Conservation (phyloP, 2,113 vertebrate genomes). For the Promerops cafer region DNA sequence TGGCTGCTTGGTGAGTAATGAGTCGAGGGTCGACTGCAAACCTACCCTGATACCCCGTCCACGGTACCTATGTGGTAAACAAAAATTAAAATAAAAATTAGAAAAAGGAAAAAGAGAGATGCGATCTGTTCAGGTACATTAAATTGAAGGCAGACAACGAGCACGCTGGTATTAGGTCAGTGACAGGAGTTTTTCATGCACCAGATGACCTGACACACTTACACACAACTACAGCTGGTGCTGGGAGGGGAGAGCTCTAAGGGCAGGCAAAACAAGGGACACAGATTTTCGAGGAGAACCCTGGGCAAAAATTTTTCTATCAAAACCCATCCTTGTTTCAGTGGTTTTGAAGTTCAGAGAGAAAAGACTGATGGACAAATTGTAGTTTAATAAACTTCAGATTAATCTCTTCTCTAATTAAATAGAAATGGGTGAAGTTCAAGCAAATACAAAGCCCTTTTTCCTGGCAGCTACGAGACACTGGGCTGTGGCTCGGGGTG, state of each 20-base stretch:
- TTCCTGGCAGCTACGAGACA: not conserved
- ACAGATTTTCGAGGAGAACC: not conserved
- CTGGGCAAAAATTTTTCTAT: not conserved
- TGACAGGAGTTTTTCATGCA: not conserved
- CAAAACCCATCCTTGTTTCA: not conserved
- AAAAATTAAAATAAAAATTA: not conserved
- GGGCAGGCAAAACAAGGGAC: not conserved
- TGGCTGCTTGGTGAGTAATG: constrained; percentile 93
- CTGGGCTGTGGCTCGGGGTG: not conserved
- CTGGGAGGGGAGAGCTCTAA: not conserved
- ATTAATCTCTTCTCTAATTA: not conserved
- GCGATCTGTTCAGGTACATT: not conserved
- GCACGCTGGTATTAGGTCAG: not conserved
- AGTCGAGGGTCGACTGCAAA: constrained; percentile 95
- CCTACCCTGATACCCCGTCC: constrained; percentile 96
- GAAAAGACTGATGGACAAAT: not conserved
- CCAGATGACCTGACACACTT: not conserved
- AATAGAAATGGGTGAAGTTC: not conserved
- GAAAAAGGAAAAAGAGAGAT: not conserved
- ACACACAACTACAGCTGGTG: not conserved
- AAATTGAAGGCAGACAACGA: not conserved
- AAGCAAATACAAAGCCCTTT: not conserved
- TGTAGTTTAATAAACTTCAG: not conserved
- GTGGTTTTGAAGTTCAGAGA: not conserved
- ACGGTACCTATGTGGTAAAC: constrained; percentile 80